Evolutionary conservation across 2,888 invertebrate genomes (phyloP).

Genomic region (Carpatolechia fugitivella): DNA sequence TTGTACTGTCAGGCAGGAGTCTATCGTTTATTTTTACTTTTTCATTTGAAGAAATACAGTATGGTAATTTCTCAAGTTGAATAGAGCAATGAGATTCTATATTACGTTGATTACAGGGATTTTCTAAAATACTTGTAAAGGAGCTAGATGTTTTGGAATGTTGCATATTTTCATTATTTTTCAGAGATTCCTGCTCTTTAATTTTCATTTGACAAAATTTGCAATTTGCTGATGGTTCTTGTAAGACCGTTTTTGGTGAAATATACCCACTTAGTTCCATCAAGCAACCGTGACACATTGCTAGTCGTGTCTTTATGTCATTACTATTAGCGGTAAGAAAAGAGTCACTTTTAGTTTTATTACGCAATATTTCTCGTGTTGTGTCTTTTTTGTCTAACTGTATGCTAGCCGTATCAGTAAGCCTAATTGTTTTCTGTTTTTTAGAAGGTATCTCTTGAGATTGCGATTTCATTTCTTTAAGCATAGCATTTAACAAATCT

Average conservation of each 20-base stretch:
- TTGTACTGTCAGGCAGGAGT: no score
- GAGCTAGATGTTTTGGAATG: neutral
- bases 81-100: neutral
- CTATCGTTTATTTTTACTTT: neutral
- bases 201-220: neutral
- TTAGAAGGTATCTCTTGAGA: no score
- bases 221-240: neutral
- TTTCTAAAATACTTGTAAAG: neutral
- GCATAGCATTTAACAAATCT: no score
- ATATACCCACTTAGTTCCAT: neutral
- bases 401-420: no score
- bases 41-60: neutral
- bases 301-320: neutral
- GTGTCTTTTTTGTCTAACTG: no score
- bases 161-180: neutral
- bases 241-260: neutral
- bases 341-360: neutral
- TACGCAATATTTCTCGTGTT: neutral
- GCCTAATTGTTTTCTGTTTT: no score
- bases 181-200: neutral
- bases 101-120: no score
- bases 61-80: neutral
- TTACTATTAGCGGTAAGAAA: neutral
- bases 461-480: no score
- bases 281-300: constrained; percentile 3